Evolutionary conservation across 1,140 invertebrate species (phyloP).

Genomic region (Halictus rubicundus): DNA sequence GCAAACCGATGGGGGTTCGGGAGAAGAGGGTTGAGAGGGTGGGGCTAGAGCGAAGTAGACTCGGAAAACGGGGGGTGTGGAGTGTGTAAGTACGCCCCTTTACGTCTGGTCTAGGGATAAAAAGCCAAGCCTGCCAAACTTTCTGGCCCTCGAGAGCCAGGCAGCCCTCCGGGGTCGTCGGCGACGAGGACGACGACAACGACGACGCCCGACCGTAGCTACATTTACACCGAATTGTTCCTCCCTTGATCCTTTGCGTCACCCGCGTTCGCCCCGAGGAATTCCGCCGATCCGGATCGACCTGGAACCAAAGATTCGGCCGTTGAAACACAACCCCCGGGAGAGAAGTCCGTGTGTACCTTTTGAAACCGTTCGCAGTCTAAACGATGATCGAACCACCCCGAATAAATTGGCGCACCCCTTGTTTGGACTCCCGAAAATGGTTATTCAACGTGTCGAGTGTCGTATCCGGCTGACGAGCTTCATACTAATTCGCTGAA

Average conservation of each 20-base stretch:
- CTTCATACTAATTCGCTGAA: no score
- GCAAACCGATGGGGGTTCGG: constrained; percentile 3
- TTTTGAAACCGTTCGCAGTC: neutral
- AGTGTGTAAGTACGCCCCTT: constrained; percentile 61
- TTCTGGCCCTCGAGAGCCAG: constrained; percentile 57
- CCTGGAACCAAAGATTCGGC: neutral
- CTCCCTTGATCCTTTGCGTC: neutral
- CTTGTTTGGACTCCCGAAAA: neutral
- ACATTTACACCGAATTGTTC: constrained; percentile 51
- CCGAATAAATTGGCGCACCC: neutral
- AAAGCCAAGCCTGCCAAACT: constrained; percentile 65
- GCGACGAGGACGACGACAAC: neutral
- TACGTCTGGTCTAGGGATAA: constrained; percentile 65
- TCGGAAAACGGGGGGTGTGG: constrained; percentile 41
- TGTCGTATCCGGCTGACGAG: no score
- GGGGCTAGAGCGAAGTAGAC: constrained; percentile 34
- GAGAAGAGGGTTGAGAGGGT: constrained; percentile 5
- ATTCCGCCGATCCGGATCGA: constrained; percentile 12
- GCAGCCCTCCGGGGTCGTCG: constrained; percentile 49
- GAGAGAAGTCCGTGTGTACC: neutral
- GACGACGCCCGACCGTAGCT: constrained; percentile 14
- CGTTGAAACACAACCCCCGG: neutral
- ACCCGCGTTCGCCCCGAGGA: constrained; percentile 4
- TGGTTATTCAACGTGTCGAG: no score
- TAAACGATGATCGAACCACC: neutral